Evolutionary conservation across 2,888 invertebrate genomes (phyloP), one percentile per base, ranked within the genome.

Genomic region (Dicyrtoma fusca): DNA sequence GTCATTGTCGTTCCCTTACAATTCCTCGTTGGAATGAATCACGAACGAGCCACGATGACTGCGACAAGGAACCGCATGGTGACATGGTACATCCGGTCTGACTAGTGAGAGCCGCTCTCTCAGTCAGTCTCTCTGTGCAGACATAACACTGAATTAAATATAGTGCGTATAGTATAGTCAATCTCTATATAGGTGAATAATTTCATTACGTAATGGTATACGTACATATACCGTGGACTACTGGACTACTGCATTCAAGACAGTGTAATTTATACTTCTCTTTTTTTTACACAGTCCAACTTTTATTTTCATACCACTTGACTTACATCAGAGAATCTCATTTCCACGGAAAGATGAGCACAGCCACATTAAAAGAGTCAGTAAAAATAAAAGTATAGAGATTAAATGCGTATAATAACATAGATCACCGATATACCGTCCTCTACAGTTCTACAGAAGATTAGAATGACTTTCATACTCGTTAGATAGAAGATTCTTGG

Each of bases 31-130:
- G 65, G 69, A 74, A 76, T 75, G 75, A 77, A 76, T 74, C 75
- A 72, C 74, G 66, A 74, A 74, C 53, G 34, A 34, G 34, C 34
- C 8, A 34, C 34, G 34, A 34, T 8, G 34, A 34, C 3, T 34
- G 34, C 4, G 34, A 34, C 34, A 34, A 34, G 49, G 66, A 25
- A 75, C 71, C 63, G 63, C 26, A 63, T 57, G 73, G 74, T 76
- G 77, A 79, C 77, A 74, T 76, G 75, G 64, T 66, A 76, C 76
- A 77, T 79, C 79, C 79, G 77, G 77, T 77, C 25, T 34, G 34
- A 17, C 21, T 23, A 47, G 63, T 47, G 47, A 63, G 45, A 63
- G 47, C 45, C 21, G 14, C 62, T 19, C 1, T 25, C 14, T 11
- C n/a, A 23, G 49, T 49, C 19, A 23, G 4, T 57, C 14, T 25